Conservation (phyloP, 2,888 invertebrate species). For the Subacronicta megacephala region DNA sequence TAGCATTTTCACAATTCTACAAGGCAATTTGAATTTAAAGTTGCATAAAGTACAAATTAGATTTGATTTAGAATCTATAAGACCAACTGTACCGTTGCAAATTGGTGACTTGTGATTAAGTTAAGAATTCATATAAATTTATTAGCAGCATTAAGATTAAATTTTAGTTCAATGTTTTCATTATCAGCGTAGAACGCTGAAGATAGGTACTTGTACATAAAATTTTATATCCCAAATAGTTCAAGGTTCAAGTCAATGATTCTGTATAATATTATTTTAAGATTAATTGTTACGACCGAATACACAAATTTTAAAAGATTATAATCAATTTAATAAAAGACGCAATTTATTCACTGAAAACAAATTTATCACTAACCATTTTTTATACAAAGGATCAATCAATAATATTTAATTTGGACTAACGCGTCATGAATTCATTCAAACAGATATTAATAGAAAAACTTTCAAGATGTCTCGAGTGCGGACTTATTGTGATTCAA, state of each 20-base stretch:
- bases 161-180: no score
- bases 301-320: no score
- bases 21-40: slow-evolving; percentile 20
- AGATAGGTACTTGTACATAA: no score
- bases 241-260: no score
- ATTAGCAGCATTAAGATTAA: no score
- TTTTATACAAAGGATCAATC: slow-evolving; percentile 11
- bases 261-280: no score
- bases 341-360: neutral
- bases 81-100: neutral
- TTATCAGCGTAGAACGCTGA: no score
- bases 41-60: slow-evolving; percentile 12
- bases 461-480: slow-evolving; percentile 41
- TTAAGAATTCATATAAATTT: neutral
- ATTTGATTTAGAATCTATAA: slow-evolving; percentile 18
- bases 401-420: slow-evolving; percentile 16
- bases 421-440: slow-evolving; percentile 12
- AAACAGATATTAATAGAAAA: slow-evolving; percentile 32
- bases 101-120: slow-evolving; percentile 5
- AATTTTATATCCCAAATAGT: no score
- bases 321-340: no score
- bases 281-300: no score
- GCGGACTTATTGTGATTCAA: slow-evolving; percentile 28
- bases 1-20: slow-evolving; percentile 39
- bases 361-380: neutral